These are phyloP conservation scores for Uria aalge DNA, from an alignment of 2,113 vertebrate genomes.

Conservation along the genomic window DNA sequence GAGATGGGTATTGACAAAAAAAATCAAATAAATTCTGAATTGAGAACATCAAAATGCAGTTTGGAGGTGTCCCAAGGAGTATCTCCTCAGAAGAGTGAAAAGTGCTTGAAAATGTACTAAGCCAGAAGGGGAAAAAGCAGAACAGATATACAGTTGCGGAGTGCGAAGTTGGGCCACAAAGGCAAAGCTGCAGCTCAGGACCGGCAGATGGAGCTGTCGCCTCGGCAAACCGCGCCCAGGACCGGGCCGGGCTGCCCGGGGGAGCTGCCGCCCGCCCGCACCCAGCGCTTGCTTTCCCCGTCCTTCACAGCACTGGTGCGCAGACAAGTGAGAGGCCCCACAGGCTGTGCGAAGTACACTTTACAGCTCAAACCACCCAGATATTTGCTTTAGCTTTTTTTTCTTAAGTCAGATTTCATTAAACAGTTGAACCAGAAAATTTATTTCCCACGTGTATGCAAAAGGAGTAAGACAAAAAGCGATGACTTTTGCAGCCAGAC, in stretches of 20 bases:
- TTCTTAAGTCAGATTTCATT: background rate
- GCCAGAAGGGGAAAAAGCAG: background rate
- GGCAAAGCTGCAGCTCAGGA: background rate
- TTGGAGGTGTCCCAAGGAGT: background rate
- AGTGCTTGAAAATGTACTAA: background rate
- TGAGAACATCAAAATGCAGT: background rate
- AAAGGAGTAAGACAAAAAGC: background rate
- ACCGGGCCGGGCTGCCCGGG: accelerated
- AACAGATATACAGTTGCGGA: background rate
- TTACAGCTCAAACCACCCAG: background rate
- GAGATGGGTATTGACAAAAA: background rate
- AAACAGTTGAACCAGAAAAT: background rate
- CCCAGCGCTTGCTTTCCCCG: background rate
- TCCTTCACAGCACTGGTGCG: background rate
- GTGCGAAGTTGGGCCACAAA: background rate
- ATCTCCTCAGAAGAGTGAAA: background rate
- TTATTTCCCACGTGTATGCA: accelerated
- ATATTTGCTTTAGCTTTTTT: background rate
- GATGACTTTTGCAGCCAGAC: background rate
- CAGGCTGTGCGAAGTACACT: background rate
- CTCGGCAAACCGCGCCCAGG: background rate
- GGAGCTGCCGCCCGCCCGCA: background rate
- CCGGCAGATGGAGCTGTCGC: conserved; percentile 40
- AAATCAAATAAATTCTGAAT: background rate
- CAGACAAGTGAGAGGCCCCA: background rate